phyloP scores from a whole-genome alignment of 30 jellyfish, hydroid and myxozoan genomes.

The Pseudorhiza aurosa region DNA sequence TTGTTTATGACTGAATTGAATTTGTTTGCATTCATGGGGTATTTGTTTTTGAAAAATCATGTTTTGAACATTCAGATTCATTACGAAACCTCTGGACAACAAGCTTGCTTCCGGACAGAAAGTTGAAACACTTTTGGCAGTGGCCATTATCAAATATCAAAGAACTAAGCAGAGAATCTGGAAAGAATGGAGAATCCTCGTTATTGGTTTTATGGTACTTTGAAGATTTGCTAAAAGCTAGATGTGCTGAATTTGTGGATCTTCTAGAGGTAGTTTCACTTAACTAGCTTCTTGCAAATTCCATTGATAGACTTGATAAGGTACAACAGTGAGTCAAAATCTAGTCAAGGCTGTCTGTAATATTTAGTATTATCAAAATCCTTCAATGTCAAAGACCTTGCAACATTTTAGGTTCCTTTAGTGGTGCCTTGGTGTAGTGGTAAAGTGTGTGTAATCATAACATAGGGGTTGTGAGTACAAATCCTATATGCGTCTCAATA shows the following conservation, averaged over 20 bases:
- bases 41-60: too few relatives aligned
- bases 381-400: neutral
- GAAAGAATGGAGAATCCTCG: constrained; percentile 53
- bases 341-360: too few relatives aligned
- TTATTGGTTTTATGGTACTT: constrained; percentile 72
- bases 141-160: constrained; percentile 55
- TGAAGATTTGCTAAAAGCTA: constrained; percentile 77
- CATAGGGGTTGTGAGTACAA: too few relatives aligned
- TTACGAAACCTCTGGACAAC: constrained; percentile 84
- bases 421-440: too few relatives aligned
- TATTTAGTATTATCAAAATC: neutral
- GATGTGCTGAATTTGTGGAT: constrained; percentile 73
- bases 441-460: too few relatives aligned
- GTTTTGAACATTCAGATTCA: constrained; percentile 93
- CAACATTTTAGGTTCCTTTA: too few relatives aligned
- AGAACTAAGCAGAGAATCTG: constrained; percentile 58
- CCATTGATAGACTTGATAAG: too few relatives aligned
- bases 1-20: too few relatives aligned
- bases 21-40: too few relatives aligned
- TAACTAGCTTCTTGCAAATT: too few relatives aligned
- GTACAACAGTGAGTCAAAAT: too few relatives aligned
- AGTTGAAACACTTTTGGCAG: constrained; percentile 75
- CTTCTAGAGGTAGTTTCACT: constrained; percentile 71
- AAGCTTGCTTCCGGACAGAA: constrained; percentile 81
- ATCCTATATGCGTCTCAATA: too few relatives aligned